Evolutionary conservation across 2,888 invertebrate genomes (phyloP).

Genomic region (Limenitis camilla): DNA sequence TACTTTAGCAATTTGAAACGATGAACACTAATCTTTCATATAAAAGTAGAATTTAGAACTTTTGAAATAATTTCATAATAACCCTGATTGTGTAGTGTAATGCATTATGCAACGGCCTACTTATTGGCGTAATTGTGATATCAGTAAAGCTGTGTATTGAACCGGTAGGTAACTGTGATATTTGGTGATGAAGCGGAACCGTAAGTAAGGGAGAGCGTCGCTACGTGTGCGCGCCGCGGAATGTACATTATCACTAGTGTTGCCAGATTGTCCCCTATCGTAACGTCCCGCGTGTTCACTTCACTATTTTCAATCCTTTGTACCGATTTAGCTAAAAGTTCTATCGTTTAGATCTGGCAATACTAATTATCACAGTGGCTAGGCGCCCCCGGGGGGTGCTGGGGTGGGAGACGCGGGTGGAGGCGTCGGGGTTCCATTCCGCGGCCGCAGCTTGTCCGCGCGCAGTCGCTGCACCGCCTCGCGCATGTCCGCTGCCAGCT

Average conservation of each 20-base stretch:
- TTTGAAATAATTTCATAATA: conserved; percentile 10
- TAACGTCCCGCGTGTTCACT: not conserved
- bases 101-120: conserved; percentile 20
- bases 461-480: conserved; percentile 67
- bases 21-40: conserved; percentile 1
- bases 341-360: not conserved
- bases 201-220: conserved; percentile 14
- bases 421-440: conserved; percentile 56
- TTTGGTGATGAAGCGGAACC: conserved; percentile 53
- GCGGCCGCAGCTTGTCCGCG: conserved; percentile 62
- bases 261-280: not conserved
- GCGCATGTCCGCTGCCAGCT: conserved; percentile 66
- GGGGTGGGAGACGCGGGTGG: conserved; percentile 37
- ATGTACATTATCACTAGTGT: conserved; percentile 11
- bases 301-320: not conserved
- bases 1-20: conserved; percentile 1
- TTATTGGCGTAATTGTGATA: conserved; percentile 52
- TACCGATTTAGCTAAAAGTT: not conserved
- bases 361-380: conserved; percentile 28
- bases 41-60: conserved; percentile 8
- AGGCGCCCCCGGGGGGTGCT: conserved; percentile 39
- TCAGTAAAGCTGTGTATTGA: conserved; percentile 71
- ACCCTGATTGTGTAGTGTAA: conserved; percentile 19
- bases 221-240: conserved; percentile 21
- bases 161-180: conserved; percentile 74